Conservation (phyloP, 2,797 vertebrate genomes). For the Sebastes alutus region DNA sequence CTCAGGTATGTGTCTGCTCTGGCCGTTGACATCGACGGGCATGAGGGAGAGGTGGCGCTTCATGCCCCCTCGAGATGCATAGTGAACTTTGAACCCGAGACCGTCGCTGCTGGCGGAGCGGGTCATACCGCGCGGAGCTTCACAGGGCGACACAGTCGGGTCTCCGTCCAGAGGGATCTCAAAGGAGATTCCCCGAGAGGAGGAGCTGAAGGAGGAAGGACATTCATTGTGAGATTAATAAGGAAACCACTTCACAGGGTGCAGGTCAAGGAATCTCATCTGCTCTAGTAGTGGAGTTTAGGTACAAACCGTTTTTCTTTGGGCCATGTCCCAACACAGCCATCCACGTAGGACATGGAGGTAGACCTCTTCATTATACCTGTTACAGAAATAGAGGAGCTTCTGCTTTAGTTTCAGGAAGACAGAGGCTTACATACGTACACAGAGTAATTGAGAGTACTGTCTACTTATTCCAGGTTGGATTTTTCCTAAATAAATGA, state of each 20-base stretch:
- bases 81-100: constrained; percentile 86
- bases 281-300: neutral
- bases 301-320: constrained; percentile 93
- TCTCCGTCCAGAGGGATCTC: constrained; percentile 96
- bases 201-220: constrained; percentile 80
- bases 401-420: neutral
- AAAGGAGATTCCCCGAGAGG: constrained; percentile 94
- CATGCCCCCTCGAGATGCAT: constrained; percentile 80
- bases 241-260: neutral
- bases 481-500: neutral
- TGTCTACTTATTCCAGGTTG: neutral
- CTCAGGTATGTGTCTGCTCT: constrained; percentile 86
- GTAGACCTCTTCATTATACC: constrained; percentile 91
- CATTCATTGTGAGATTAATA: neutral
- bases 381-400: constrained; percentile 53
- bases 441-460: neutral
- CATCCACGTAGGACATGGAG: constrained; percentile 94
- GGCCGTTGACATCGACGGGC: constrained; percentile 87
- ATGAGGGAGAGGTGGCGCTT: constrained; percentile 88
- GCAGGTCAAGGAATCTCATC: neutral
- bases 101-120: constrained; percentile 94
- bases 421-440: neutral
- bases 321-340: constrained; percentile 94
- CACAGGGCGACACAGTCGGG: constrained; percentile 65
- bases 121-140: constrained; percentile 81